Conservation (phyloP, 2,888 invertebrate genomes). For the Plutella xylostella region DNA sequence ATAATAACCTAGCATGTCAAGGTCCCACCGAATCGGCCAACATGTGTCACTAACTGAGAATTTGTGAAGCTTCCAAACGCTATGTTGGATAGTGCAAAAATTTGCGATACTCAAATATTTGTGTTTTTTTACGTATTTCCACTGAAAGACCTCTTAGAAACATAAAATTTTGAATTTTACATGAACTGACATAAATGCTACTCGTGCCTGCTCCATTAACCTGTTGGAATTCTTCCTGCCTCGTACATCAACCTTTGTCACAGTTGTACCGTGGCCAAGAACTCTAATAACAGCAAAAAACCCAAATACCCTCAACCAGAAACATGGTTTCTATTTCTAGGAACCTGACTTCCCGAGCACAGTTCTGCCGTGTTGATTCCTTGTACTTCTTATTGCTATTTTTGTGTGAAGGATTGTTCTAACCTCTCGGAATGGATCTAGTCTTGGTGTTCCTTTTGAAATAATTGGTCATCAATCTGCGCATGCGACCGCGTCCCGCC, state of each 20-base stretch:
- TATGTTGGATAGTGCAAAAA: too few relatives aligned
- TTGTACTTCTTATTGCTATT: too few relatives aligned
- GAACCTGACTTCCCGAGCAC: too few relatives aligned
- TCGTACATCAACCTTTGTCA: conserved; percentile 7
- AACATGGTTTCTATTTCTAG: neutral
- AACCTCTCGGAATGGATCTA: neutral
- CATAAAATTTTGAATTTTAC: too few relatives aligned
- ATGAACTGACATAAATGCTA: neutral
- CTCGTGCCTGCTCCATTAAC: too few relatives aligned
- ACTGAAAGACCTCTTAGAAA: too few relatives aligned
- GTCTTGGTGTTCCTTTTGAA: conserved; percentile 6
- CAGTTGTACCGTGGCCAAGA: conserved; percentile 7
- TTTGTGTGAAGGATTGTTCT: neutral
- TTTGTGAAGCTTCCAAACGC: too few relatives aligned
- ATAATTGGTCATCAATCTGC: conserved; percentile 13
- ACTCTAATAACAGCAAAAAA: neutral
- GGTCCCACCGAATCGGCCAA: conserved; percentile 28
- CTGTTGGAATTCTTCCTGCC: conserved; percentile 1
- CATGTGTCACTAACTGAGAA: conserved; percentile 23
- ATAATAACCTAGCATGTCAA: conserved; percentile 39
- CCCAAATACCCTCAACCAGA: neutral
- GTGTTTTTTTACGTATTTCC: too few relatives aligned
- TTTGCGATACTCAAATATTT: too few relatives aligned
- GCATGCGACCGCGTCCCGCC: conserved; percentile 16
- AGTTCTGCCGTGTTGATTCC: too few relatives aligned